Percentiles rank a stretch among this genome's conserved stretches.
Conservation (phyloP, 2,888 invertebrate species). For the Drymonia ruficornis region DNA sequence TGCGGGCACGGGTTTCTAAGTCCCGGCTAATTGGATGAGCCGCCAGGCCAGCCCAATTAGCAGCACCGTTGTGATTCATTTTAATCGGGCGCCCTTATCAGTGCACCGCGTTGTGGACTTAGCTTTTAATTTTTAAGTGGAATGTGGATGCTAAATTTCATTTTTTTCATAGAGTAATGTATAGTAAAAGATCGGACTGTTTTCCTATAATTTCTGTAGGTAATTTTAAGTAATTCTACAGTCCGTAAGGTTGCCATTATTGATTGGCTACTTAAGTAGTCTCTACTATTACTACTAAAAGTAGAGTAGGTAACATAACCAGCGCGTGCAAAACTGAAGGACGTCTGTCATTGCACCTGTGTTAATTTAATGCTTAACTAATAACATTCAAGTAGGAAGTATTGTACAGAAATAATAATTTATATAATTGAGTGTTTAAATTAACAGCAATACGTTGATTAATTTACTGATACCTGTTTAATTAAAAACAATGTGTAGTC, state of each 20-base stretch:
- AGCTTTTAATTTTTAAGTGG: constrained; percentile 9
- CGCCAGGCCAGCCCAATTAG: constrained; percentile 76
- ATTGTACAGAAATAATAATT: neutral
- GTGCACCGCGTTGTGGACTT: constrained; percentile 48
- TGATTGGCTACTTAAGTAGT: too few species aligned
- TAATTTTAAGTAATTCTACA: too few species aligned
- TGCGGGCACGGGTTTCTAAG: constrained; percentile 79
- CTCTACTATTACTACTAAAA: neutral
- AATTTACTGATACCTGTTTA: constrained; percentile 3
- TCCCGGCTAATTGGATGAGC: constrained; percentile 83
- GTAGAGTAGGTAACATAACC: neutral
- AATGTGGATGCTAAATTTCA: neutral
- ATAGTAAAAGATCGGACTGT: too few species aligned
- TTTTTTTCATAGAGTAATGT: neutral
- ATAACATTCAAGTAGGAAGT: constrained; percentile 26
- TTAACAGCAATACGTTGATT: neutral
- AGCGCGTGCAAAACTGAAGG: constrained; percentile 11
- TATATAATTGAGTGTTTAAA: neutral
- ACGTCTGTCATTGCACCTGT: constrained; percentile 19
- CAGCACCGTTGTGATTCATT: constrained; percentile 79
- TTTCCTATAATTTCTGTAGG: too few species aligned
- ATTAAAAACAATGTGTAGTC: constrained; percentile 4
- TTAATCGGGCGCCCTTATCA: constrained; percentile 80
- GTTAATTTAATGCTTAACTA: constrained; percentile 22
- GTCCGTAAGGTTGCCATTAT: too few species aligned